Evolutionary conservation across 2,888 invertebrate species (phyloP).

Genomic region (Dioctria rufipes): DNA sequence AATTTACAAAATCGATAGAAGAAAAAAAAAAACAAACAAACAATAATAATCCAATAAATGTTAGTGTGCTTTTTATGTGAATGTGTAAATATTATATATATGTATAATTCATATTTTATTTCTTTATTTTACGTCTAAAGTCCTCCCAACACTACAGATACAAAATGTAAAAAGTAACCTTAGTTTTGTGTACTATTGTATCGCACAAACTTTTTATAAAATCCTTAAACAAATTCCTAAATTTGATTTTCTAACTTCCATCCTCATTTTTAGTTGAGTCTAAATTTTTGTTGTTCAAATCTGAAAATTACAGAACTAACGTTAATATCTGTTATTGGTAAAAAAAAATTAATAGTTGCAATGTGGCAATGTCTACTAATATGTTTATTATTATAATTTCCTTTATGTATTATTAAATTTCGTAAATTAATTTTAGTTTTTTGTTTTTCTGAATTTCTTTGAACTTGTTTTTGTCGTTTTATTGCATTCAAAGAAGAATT

Average conservation of each 20-base stretch:
- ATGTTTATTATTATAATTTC: conserved; percentile 10
- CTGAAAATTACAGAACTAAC: neutral
- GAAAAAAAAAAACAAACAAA: neutral
- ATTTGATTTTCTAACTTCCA: neutral
- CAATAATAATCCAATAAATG: conserved; percentile 15
- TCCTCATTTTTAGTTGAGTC: neutral
- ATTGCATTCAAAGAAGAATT: too few species aligned
- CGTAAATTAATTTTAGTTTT: neutral
- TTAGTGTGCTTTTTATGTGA: conserved; percentile 54
- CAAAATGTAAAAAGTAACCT: neutral
- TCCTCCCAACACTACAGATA: neutral
- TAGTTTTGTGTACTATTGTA: conserved; percentile 1
- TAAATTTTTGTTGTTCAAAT: too few species aligned
- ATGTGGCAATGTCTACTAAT: conserved; percentile 8
- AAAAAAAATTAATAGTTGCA: neutral
- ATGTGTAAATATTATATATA: conserved; percentile 48
- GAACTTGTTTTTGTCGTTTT: conserved; percentile 39
- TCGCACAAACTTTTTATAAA: neutral
- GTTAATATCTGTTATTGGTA: neutral
- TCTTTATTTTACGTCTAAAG: neutral
- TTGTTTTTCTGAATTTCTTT: conserved; percentile 13
- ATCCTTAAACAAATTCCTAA: neutral
- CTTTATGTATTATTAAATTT: neutral
- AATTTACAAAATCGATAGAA: neutral
- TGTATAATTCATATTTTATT: conserved; percentile 12